Evolutionary conservation across 2,888 invertebrate genomes (phyloP), one percentile per base, ranked within the genome.

Genomic region (Epistrophe eligans): DNA sequence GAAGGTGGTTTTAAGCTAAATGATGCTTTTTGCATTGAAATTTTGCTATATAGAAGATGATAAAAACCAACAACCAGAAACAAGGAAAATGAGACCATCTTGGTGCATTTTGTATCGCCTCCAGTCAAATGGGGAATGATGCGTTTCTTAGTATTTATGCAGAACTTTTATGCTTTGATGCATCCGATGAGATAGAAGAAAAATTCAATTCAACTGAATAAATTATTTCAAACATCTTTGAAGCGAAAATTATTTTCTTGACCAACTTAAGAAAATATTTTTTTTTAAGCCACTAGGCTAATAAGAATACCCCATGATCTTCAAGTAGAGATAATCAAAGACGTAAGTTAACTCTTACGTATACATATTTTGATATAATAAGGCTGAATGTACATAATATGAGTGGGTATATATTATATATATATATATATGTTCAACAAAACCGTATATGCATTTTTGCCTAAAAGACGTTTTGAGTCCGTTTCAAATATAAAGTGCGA

Each of bases 111-210:
- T 9, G 52, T 70, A 48, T 40, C 19, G 52, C 38, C 52, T 40
- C 38, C 35, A 52, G 70, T 70, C 40, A 43, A 70, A 70, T 70
- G 55, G 70, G 70, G 70, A 70, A 55, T 73, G 72, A 82, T 73
- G 72, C 58, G 60, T 67, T 79, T 79, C 67, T 55, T 83, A 7
- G 35, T 35, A 19, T 24, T 24, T 83, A n/a, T 83, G 52, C 48
- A 77, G 58, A 79, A 55, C 40, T 67, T 83, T 79, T 83, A 67
- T 79, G 79, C 79, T 79, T 72, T 70, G 38, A 40, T 79, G 82
- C 70, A 45, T 55, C 32, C 64, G 55, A 50, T 64, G 71, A 72
- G 57, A 55, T 58, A 66, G 19, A 24, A 40, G n/a, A 58, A 50
- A 62, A 57, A 58, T 50, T 38, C 11, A 74, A 74, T 64, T 17